Evolutionary conservation across 2,888 invertebrate species (phyloP).

Genomic region (Cerastis leucographa): DNA sequence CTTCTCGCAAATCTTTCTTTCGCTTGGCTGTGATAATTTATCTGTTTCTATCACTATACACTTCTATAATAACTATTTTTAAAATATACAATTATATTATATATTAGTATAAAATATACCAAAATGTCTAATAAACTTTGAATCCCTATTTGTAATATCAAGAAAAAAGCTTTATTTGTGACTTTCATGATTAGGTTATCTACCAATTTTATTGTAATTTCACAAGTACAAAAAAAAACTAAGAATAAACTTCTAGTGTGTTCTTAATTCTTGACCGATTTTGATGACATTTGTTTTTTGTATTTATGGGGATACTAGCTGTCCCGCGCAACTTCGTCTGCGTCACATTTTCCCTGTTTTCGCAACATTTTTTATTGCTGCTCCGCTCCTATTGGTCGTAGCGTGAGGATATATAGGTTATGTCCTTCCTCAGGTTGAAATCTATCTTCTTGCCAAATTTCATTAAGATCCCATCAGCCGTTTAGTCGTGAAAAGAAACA

Average conservation of each 20-base stretch:
- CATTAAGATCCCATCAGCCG: too few relatives aligned
- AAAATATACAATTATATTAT: too few relatives aligned
- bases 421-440: too few relatives aligned
- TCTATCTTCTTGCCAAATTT: too few relatives aligned
- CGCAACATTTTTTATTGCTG: too few relatives aligned
- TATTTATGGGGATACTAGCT: too few relatives aligned
- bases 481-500: too few relatives aligned
- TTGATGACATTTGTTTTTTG: neutral
- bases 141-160: slow-evolving; percentile 12
- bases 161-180: neutral
- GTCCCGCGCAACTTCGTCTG: too few relatives aligned
- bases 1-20: slow-evolving; percentile 34
- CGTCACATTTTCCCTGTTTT: too few relatives aligned
- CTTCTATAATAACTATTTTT: slow-evolving; percentile 7
- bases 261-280: neutral
- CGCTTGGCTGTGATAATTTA: slow-evolving; percentile 51
- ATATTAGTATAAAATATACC: too few relatives aligned
- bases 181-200: neutral
- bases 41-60: slow-evolving; percentile 30
- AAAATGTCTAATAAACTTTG: slow-evolving; percentile 17
- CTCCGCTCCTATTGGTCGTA: too few relatives aligned
- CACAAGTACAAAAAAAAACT: neutral
- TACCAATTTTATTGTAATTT: neutral
- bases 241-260: neutral
- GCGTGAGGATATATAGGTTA: too few relatives aligned